A percentile compares a stretch with the other conserved stretches of the same genome.
These are phyloP conservation scores for Ophion slaviceki DNA, from an alignment of 2,888 invertebrate species.

Conservation along the genomic window DNA sequence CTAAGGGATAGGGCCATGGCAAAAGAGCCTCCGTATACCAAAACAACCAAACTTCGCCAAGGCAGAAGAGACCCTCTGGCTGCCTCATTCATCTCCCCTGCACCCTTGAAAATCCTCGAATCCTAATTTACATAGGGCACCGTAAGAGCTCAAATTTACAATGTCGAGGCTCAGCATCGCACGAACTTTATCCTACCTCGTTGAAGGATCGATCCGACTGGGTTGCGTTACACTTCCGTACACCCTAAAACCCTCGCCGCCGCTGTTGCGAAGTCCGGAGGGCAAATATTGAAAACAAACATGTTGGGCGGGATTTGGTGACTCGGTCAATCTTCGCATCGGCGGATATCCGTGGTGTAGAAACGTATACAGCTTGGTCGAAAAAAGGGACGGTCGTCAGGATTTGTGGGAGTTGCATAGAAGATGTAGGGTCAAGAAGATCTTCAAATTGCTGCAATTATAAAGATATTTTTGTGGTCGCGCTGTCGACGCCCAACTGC, in stretches of 20 bases:
- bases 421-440: too few species aligned
- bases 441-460: too few species aligned
- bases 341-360: not conserved
- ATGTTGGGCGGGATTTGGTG: not conserved
- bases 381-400: not conserved
- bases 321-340: not conserved
- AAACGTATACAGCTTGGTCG: not conserved
- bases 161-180: slow-evolving; percentile 12
- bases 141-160: slow-evolving; percentile 36
- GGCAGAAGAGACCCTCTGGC: slow-evolving; percentile 5
- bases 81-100: slow-evolving; percentile 33
- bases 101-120: slow-evolving; percentile 40
- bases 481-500: too few species aligned
- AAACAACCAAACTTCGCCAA: slow-evolving; percentile 18
- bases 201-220: not conserved
- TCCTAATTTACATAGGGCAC: slow-evolving; percentile 52
- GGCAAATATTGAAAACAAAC: slow-evolving; percentile 10
- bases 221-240: not conserved
- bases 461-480: too few species aligned
- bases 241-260: not conserved
- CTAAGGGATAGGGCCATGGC: slow-evolving; percentile 9
- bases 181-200: slow-evolving; percentile 25
- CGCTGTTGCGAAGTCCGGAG: not conserved
- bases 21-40: slow-evolving; percentile 15
- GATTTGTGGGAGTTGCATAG: not conserved